phyloP scores from a whole-genome alignment of 2,888 invertebrate species.

The Belgica antarctica region DNA sequence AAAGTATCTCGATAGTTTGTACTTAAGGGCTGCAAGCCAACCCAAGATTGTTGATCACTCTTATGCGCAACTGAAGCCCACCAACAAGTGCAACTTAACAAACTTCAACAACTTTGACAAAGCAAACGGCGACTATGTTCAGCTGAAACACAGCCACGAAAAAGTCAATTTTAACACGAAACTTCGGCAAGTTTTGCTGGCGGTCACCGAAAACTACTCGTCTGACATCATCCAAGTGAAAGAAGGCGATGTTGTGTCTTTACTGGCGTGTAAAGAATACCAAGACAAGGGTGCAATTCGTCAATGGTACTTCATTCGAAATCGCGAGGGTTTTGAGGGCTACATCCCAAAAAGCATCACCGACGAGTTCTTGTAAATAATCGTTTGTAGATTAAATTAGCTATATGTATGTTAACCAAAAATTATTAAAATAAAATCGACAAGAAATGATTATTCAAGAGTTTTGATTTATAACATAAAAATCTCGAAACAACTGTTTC shows the following conservation, averaged over 20 bases:
- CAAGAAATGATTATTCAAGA: background rate
- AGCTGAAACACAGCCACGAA: constrained; percentile 47
- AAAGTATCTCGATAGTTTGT: constrained; percentile 69
- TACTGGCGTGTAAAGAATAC: constrained; percentile 60
- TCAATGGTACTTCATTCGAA: constrained; percentile 76
- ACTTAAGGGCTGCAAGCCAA: constrained; percentile 62
- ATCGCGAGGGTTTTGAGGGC: constrained; percentile 68
- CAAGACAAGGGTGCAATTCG: constrained; percentile 47
- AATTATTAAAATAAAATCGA: background rate
- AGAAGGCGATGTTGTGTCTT: constrained; percentile 73
- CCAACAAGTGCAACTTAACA: constrained; percentile 47
- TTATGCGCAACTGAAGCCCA: constrained; percentile 53
- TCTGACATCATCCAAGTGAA: constrained; percentile 63
- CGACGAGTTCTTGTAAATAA: constrained; percentile 45
- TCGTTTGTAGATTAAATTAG: constrained; percentile 41
- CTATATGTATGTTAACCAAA: background rate
- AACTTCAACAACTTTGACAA: constrained; percentile 31
- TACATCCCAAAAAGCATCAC: constrained; percentile 63
- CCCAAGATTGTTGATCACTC: constrained; percentile 56
- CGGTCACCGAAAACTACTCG: constrained; percentile 67
- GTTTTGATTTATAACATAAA: no score
- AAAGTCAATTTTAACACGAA: constrained; percentile 51
- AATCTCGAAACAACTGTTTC: no score
- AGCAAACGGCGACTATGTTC: constrained; percentile 49
- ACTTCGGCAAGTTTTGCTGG: constrained; percentile 68